Evolutionary conservation across 2,888 invertebrate species (phyloP).

Genomic region (Cheilosia variabilis): DNA sequence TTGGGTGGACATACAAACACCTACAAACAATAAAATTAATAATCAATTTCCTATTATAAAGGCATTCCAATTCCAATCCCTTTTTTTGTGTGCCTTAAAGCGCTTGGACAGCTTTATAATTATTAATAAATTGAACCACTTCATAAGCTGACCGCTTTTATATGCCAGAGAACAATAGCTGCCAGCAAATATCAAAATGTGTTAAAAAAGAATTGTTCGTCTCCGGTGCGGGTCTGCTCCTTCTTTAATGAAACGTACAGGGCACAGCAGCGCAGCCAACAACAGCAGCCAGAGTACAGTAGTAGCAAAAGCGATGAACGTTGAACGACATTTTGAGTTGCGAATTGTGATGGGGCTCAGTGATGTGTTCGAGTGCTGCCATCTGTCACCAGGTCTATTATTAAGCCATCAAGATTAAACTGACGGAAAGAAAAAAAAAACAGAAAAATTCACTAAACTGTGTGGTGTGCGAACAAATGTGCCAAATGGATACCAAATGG

Average conservation of each 20-base stretch:
- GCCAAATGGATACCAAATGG: conserved; percentile 73
- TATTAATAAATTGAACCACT: conserved; percentile 58
- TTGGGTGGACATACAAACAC: neutral
- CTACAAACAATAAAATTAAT: neutral
- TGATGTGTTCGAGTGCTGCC: conserved; percentile 71
- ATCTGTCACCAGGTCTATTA: conserved; percentile 75
- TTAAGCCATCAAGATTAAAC: conserved; percentile 73
- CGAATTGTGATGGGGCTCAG: conserved; percentile 41
- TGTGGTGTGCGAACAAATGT: conserved; percentile 69
- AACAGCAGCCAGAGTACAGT: neutral
- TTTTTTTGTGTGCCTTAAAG: neutral
- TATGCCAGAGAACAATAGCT: conserved; percentile 24
- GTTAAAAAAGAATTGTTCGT: conserved; percentile 27
- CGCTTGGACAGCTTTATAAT: conserved; percentile 8
- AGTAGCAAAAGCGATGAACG: conserved; percentile 7
- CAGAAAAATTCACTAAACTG: conserved; percentile 49
- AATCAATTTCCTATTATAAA: conserved; percentile 28
- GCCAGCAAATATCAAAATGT: conserved; percentile 9
- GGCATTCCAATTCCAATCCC: neutral
- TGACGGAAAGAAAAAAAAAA: conserved; percentile 46
- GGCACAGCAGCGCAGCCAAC: neutral
- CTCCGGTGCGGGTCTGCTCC: conserved; percentile 3
- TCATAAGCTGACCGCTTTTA: conserved; percentile 12
- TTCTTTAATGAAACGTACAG: conserved; percentile 23
- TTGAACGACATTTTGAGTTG: conserved; percentile 7